Percentiles rank a stretch among this genome's conserved stretches.
These are phyloP conservation scores for Heliconius nattereri DNA, from an alignment of 1,140 invertebrate species.

Conservation along the genomic window DNA sequence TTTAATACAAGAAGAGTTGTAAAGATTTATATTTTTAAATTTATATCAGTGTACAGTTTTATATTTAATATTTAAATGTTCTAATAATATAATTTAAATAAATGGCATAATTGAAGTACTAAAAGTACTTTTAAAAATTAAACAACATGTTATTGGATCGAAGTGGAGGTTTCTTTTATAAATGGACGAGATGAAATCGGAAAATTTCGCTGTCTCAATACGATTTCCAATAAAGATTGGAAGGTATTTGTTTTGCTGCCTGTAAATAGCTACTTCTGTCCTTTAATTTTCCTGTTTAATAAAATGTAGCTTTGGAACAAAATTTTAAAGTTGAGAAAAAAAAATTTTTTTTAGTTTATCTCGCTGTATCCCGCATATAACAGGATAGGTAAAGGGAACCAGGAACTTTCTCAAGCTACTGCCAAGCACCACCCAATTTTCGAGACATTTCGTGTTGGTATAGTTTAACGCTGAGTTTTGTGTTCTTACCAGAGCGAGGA, in stretches of 20 bases:
- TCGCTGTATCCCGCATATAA: too few species aligned
- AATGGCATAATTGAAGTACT: neutral
- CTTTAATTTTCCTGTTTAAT: neutral
- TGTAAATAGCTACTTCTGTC: conserved; percentile 3
- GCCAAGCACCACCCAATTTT: too few species aligned
- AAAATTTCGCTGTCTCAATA: conserved; percentile 14
- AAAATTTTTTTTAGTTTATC: neutral
- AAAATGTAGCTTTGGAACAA: neutral
- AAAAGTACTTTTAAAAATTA: neutral
- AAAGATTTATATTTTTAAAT: too few species aligned
- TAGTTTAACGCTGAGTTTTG: too few species aligned
- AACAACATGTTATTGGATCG: conserved; percentile 21
- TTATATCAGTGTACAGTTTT: too few species aligned
- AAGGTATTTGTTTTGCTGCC: conserved; percentile 18
- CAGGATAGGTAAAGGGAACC: too few species aligned
- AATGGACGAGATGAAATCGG: conserved; percentile 12
- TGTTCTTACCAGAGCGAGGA: too few species aligned
- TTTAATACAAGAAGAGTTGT: too few species aligned
- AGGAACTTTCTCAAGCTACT: too few species aligned
- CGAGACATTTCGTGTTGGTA: too few species aligned
- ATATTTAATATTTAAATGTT: too few species aligned
- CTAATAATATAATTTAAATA: too few species aligned
- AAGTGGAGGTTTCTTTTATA: conserved; percentile 24
- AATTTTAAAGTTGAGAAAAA: neutral
- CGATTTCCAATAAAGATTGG: conserved; percentile 24